phyloP scores from a whole-genome alignment of 2,888 invertebrate species.

The Euspilapteryx auroguttella region DNA sequence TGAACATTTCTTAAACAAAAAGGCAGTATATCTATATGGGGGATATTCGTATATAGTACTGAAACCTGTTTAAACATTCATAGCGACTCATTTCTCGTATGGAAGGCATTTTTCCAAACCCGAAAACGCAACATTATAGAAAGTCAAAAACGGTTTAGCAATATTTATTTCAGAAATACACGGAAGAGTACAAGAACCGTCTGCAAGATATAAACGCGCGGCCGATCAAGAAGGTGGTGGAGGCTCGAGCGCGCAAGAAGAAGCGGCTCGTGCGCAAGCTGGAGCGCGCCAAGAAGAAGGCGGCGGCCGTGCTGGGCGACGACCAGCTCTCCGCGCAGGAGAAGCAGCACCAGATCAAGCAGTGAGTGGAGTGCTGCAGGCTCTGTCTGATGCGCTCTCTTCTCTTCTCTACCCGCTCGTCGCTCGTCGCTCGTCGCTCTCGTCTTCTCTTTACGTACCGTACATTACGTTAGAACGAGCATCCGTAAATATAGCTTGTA shows the following conservation, averaged over 20 bases:
- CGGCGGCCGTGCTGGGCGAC: conserved; percentile 90
- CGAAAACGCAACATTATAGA: too few relatives aligned
- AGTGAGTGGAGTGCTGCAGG: conserved; percentile 50
- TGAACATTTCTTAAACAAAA: background rate
- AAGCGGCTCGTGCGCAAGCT: conserved; percentile 81
- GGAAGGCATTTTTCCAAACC: too few relatives aligned
- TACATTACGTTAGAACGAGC: too few relatives aligned
- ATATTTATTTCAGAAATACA: conserved; percentile 73
- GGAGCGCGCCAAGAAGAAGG: conserved; percentile 94
- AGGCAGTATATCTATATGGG: background rate
- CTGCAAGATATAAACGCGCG: conserved; percentile 87
- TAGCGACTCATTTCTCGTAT: too few relatives aligned
- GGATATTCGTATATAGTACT: too few relatives aligned
- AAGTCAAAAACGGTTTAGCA: too few relatives aligned
- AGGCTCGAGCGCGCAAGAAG: conserved; percentile 98
- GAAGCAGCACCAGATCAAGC: conserved; percentile 89
- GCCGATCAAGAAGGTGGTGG: conserved; percentile 96
- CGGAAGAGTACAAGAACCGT: conserved; percentile 82
- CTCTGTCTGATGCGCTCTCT: too few relatives aligned
- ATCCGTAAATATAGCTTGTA: too few relatives aligned
- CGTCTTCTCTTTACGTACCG: too few relatives aligned
- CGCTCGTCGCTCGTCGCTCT: too few relatives aligned
- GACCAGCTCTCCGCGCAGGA: conserved; percentile 89
- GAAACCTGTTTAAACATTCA: too few relatives aligned
- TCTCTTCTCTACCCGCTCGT: too few relatives aligned